Percentiles rank a stretch among this genome's conserved stretches.
These are phyloP conservation scores for Lepus oiostolus DNA, from an alignment of 2,797 vertebrate genomes.

Conservation along the genomic window DNA sequence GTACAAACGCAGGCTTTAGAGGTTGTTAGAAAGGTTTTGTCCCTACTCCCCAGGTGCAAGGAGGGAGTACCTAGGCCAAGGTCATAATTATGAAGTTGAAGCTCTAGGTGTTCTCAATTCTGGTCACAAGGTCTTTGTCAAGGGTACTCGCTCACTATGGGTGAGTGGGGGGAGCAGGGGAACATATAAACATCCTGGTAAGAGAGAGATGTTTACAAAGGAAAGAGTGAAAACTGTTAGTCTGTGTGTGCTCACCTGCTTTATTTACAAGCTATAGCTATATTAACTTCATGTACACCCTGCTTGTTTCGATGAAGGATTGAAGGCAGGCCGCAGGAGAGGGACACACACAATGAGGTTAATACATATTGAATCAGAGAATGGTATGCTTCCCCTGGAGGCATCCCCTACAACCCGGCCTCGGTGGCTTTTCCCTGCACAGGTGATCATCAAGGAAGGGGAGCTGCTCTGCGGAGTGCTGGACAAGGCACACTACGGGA, in stretches of 20 bases:
- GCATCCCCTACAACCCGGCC: too few relatives aligned
- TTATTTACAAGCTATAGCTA: not conserved
- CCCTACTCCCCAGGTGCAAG: not conserved
- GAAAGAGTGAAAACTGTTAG: not conserved
- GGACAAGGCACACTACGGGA: constrained; percentile 99
- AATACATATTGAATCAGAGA: not conserved
- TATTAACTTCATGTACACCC: not conserved
- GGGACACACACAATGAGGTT: not conserved
- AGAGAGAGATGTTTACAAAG: not conserved
- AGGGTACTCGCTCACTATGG: not conserved
- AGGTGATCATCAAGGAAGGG: constrained; percentile 96
- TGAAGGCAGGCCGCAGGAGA: not conserved
- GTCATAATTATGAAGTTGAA: not conserved
- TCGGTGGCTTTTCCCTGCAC: not conserved
- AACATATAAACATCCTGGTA: not conserved
- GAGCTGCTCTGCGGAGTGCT: constrained; percentile 96
- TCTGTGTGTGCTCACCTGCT: not conserved
- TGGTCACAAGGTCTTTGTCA: not conserved
- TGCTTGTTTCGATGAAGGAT: not conserved
- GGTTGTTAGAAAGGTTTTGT: not conserved
- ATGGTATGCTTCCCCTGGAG: not conserved
- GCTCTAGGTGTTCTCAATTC: not conserved
- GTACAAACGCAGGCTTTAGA: not conserved
- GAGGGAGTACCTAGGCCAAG: not conserved
- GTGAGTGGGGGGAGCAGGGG: not conserved